Base-by-base conservation (phyloP, 2,888 invertebrate genomes). In the Leptopterna dolabrata region DNA sequence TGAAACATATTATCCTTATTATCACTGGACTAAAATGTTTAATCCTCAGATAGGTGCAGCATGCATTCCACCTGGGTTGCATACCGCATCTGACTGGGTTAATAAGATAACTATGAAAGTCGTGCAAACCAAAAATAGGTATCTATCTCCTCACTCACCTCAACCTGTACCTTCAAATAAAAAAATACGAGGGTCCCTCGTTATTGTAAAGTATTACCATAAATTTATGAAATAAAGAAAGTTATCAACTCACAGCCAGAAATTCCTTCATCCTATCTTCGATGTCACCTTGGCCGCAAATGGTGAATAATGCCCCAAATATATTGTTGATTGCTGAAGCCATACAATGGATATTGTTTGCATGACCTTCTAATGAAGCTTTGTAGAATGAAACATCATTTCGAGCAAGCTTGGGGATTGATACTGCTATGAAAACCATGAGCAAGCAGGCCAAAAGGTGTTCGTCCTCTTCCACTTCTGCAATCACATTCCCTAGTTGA, bases 321-420 rank as follows among this genome's bases (percentile, higher is more conserved):
- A 99, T 97, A 90, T 97, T 96, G 91, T 98, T 98, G 55, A 99
- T 96, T 0, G 99, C 98, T 73, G 97, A 95, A 0, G 99, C 98
- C 94, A 99, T 96, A 91, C 99, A 99, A 92, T 99, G 99, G 89
- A 97, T 98, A 92, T 99, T 99, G 92, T 99, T 99, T n/a, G 97
- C 95, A 91, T 99, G 99, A 0, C 98, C 98, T 93, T 97, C 96
- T 87, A 96, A 93, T 0, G 97, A 96, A 0, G 97, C 96, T 88
- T 96, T 94, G 91, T 97, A 97, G 90, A 97, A 97, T 0, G 98
- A 97, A 85, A 95, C 95, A 88, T 99, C 98, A 90, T 95, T 96
- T 88, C 96, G 94, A 0, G 99, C 98, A 81, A 99, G 93, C 92
- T 97, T 96, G 0, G 99, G 99, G 90, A 99, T 95, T 0, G 99